Conservation (phyloP, 2,113 vertebrate species). For the Neogobius melanostomus region DNA sequence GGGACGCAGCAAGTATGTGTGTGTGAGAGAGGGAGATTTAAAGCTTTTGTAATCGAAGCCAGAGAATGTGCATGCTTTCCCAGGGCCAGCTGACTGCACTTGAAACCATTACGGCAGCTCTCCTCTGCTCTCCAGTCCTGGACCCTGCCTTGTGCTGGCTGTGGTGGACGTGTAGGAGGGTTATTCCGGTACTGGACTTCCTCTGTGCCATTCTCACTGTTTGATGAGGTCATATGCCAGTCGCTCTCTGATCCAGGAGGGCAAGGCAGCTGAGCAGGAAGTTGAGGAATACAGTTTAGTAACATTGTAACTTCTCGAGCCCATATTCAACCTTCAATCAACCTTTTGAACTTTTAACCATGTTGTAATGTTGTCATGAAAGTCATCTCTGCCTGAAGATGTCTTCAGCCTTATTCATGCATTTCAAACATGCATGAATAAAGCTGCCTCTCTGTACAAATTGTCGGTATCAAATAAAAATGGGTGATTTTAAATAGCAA, state of each 20-base stretch:
- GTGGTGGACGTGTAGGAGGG: constrained; percentile 1
- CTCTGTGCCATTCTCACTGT: constrained; percentile 20
- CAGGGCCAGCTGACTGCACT: constrained; percentile 68
- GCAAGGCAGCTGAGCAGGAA: neutral
- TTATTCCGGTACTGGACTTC: constrained; percentile 21
- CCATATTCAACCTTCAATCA: no score
- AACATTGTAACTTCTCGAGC: neutral
- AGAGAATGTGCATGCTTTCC: constrained; percentile 61
- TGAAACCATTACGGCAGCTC: constrained; percentile 36
- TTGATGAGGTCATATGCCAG: constrained; percentile 27
- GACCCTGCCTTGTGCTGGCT: constrained; percentile 21
- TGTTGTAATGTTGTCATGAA: no score
- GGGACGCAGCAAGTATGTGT: constrained; percentile 38
- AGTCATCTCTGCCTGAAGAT: no score
- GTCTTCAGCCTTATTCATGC: no score
- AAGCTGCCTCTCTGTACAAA: no score
- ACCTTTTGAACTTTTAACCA: no score
- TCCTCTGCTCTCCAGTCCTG: constrained; percentile 26
- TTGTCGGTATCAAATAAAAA: no score
- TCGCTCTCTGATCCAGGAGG: neutral
- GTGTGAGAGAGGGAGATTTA: constrained; percentile 52
- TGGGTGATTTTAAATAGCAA: no score
- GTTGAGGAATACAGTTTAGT: neutral
- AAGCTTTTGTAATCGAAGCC: constrained; percentile 60
- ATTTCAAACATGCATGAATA: no score